Evolutionary conservation across 2,797 vertebrate species (phyloP).

Genomic region (Bradypus variegatus): DNA sequence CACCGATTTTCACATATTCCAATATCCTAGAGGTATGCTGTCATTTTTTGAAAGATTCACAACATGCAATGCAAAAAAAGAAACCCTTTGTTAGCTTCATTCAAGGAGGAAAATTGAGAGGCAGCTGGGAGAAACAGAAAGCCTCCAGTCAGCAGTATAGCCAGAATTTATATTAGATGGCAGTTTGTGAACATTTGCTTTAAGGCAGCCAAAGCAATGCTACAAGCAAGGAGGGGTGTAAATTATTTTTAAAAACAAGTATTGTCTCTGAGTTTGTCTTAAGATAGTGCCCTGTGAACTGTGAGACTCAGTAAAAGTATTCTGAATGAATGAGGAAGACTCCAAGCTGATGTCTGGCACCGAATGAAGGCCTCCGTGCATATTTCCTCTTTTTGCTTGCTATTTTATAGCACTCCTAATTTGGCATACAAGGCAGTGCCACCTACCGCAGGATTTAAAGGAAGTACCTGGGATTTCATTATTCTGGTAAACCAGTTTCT

Average conservation of each 20-base stretch:
- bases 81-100: conserved; percentile 39
- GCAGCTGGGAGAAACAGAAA: conserved; percentile 46
- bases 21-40: conserved; percentile 41
- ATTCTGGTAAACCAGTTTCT: not conserved
- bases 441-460: not conserved
- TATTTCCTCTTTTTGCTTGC: not conserved
- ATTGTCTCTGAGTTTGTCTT: not conserved
- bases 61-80: conserved; percentile 22
- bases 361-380: not conserved
- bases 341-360: not conserved
- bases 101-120: conserved; percentile 52
- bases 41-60: conserved; percentile 45
- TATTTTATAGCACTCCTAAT: not conserved
- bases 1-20: conserved; percentile 1
- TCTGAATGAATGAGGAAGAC: not conserved
- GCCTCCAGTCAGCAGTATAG: conserved; percentile 43
- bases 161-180: conserved; percentile 38
- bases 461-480: not conserved
- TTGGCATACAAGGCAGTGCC: not conserved
- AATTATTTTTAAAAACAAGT: conserved; percentile 13
- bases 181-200: conserved; percentile 26
- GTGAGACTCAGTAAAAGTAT: not conserved
- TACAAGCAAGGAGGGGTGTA: conserved; percentile 5
- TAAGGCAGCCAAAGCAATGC: not conserved
- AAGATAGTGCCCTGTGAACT: not conserved